Conservation (phyloP, 2,888 invertebrate species). For the Spialia ferax region DNA sequence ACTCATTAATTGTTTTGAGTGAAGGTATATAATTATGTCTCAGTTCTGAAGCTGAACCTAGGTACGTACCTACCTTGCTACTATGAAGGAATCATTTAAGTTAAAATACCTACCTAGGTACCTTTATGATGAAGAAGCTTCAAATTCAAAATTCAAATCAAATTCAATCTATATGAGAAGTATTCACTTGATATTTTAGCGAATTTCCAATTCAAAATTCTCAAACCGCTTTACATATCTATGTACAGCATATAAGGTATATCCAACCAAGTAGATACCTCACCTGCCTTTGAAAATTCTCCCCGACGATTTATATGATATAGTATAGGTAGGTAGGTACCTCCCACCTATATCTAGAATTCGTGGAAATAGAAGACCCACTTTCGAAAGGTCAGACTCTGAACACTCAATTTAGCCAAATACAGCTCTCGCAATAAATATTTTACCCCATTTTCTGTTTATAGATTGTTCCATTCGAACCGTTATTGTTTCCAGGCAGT, state of each 20-base stretch:
- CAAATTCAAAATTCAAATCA: too few species aligned
- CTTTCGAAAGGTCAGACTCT: constrained; percentile 44
- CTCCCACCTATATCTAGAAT: constrained; percentile 23
- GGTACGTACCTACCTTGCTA: too few species aligned
- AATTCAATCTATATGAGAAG: too few species aligned
- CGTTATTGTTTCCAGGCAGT: not conserved
- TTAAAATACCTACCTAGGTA: too few species aligned
- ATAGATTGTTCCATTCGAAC: constrained; percentile 34
- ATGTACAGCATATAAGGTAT: constrained; percentile 1
- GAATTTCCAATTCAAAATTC: too few species aligned
- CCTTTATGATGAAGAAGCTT: too few species aligned
- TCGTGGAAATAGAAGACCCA: constrained; percentile 42
- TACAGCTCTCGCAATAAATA: constrained; percentile 36
- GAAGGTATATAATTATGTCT: too few species aligned
- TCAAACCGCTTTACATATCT: not conserved
- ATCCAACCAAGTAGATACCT: not conserved
- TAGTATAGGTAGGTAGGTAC: too few species aligned
- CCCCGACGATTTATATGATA: constrained; percentile 1
- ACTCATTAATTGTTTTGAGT: too few species aligned
- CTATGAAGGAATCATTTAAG: too few species aligned
- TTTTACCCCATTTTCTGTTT: constrained; percentile 44
- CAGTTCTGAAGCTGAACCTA: too few species aligned
- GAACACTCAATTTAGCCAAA: constrained; percentile 27
- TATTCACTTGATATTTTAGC: too few species aligned
- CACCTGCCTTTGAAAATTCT: constrained; percentile 15